These are phyloP conservation scores for Pardalotus punctatus DNA, from an alignment of 2,113 vertebrate species.

Conservation along the genomic window DNA sequence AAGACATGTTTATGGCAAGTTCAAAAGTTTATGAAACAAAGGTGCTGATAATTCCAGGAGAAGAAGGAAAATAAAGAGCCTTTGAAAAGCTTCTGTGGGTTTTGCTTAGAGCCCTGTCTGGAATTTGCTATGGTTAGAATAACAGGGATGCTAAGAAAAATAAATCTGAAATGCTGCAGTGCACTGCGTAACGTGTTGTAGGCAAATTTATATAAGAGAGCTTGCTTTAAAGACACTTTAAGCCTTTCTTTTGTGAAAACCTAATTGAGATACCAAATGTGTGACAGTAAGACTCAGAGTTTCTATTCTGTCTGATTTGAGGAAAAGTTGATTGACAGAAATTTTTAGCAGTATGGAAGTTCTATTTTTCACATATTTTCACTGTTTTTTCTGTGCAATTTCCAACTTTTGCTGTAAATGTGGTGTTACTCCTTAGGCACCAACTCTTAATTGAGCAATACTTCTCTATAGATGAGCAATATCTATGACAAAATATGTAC, in stretches of 20 bases:
- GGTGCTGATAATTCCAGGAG: neutral
- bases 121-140: neutral
- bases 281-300: neutral
- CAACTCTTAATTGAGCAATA: neutral
- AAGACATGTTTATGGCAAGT: slow-evolving; percentile 15
- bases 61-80: neutral
- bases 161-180: neutral
- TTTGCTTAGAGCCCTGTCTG: neutral
- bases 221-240: neutral
- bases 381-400: neutral
- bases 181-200: neutral
- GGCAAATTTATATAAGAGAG: neutral
- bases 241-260: neutral
- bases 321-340: neutral
- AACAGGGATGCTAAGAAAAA: neutral
- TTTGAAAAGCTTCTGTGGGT: neutral
- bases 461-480: neutral
- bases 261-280: neutral
- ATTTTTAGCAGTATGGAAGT: neutral
- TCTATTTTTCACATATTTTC: neutral
- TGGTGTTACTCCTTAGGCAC: neutral
- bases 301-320: neutral
- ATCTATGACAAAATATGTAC: neutral
- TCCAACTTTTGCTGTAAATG: neutral
- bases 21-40: slow-evolving; percentile 50